Base-by-base conservation (phyloP, 2,113 vertebrate genomes). In the sheep (Ovis aries) region DNA sequence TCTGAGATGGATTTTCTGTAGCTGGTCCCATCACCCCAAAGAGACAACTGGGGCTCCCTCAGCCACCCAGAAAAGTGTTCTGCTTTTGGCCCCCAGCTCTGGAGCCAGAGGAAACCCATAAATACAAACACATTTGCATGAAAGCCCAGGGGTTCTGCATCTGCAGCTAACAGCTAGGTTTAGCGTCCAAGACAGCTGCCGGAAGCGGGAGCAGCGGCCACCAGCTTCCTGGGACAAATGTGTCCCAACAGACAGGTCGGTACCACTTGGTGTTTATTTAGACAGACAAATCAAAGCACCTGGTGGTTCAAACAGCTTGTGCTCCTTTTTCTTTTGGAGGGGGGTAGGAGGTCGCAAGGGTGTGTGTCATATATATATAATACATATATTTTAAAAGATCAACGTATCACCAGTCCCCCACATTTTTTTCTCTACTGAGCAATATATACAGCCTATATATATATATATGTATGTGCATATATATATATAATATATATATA, bases 361-460 rank as follows among this genome's bases (percentile, higher is more conserved):
- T 23, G 50, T n/a, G 50, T 8, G 12, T 9, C 50, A 36, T 55
- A 50, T 78, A 45, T 48, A 14, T 53, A 36, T 52, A n/a, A 91
- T 45, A 64, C 36, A 86, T 50, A 40, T 90, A 7, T 77, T 84
- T 96, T 95, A 96, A 98, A 98, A 96, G 80, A 88, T 96, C 55
- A 97, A 88, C 96, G 94, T 91, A 97, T 94, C 33, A 59, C 93
- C 97, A 97, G 77, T 98, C 93, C 53, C 91, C 93, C 67, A 0
- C 52, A 45, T 89, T 57, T 97, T 98, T 98, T 95, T 97, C 98
- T 96, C 98, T 98, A 98, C 97, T 4, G 92, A 99, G 98, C 99
- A 99, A 99, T 98, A 99, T 99, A 99, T 99, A 99, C 99, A 99
- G 98, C 98, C 94, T 91, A 97, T 97, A 52, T 97, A 64, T 98